Evolutionary conservation across 1,140 invertebrate genomes (phyloP), one percentile per base, ranked within the genome.

Genomic region (Cotesia typhae): DNA sequence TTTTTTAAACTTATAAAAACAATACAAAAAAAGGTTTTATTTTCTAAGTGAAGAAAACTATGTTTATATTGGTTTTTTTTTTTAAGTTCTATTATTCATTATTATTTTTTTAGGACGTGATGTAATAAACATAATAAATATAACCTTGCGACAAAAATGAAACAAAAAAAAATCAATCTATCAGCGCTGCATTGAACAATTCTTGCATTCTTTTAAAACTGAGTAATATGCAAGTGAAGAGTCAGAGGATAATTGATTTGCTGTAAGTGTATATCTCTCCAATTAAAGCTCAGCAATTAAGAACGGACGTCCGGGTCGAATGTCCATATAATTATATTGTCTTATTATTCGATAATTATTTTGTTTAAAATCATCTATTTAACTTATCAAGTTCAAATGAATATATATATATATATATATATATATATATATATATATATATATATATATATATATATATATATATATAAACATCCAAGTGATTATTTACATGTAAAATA

Each of bases 251-350:
- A 71, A 52, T 64, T 55, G 60, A 71, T 53, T 71, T 37, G 61
- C 57, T 47, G 55, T 61, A 38, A 38, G 38, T 41, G 67, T 47
- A 51, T 38, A 20, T 14, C 41, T 12, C 57, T 61, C 63, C 59
- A 64, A 64, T 71, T 71, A 64, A 71, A 71, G 38, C 4, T 64
- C 60, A 47, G 38, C 57, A 53, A 53, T 67, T 67, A 53, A 67
- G 41, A 36, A 41, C 65, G 51, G 41, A 53, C 51, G 37, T 67
- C 65, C 65, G 51, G 41, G 28, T 53, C 10, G 9, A 61, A 12
- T 20, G 14, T 10, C 37, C n/a, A 37, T 63, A 65, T 65, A 65
- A 65, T 65, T 65, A 65, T 65, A 41, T 65, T 65, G 63, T 65
- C 63, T 41, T 65, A 38, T 36, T 36, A 37, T 41, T 36, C 38